These are phyloP conservation scores for Erithacus rubecula DNA, from an alignment of 2,797 vertebrate species.

Conservation along the genomic window DNA sequence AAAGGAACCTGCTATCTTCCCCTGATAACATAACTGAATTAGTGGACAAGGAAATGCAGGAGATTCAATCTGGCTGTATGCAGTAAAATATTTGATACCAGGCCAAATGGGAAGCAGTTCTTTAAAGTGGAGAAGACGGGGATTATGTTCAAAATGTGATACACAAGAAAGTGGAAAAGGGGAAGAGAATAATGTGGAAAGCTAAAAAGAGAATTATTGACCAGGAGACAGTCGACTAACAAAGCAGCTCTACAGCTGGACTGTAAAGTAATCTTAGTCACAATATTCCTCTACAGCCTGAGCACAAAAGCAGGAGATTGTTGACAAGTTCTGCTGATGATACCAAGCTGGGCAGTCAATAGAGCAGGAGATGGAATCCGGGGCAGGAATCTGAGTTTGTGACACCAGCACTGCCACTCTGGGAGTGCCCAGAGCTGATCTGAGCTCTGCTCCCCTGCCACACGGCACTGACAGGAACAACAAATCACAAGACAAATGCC, in stretches of 20 bases:
- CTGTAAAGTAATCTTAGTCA: not conserved
- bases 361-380: not conserved
- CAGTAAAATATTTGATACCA: not conserved
- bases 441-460: not conserved
- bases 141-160: not conserved
- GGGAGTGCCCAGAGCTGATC: not conserved
- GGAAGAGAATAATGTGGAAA: not conserved
- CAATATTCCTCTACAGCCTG: not conserved
- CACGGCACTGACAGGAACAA: not conserved
- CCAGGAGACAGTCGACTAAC: not conserved
- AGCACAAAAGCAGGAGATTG: not conserved
- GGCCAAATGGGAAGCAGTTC: not conserved
- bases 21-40: constrained; percentile 14
- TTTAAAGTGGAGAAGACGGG: not conserved
- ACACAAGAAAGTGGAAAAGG: not conserved
- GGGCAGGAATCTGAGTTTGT: not conserved
- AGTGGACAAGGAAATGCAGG: constrained; percentile 3
- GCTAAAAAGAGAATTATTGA: not conserved
- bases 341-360: not conserved
- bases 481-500: not conserved
- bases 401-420: not conserved
- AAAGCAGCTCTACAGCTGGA: not conserved
- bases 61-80: not conserved
- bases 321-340: constrained; percentile 13
- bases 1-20: not conserved